phyloP scores from a whole-genome alignment of 64 coral and sea anemone species.

The Actinia tenebrosa region DNA sequence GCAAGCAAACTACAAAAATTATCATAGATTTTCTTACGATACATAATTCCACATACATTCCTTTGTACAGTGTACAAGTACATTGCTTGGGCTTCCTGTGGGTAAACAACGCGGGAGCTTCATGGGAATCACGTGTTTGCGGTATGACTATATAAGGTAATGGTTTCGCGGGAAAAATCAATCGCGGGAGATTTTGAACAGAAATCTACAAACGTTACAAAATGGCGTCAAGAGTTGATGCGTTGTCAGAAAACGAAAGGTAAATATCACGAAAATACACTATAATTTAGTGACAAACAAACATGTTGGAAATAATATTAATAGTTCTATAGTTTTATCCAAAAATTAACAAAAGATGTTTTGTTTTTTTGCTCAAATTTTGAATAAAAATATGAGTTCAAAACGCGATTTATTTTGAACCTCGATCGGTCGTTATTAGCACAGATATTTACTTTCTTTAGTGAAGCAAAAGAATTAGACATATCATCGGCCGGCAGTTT shows the following conservation, averaged over 20 bases:
- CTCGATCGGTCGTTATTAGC: background rate
- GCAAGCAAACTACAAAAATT: no score
- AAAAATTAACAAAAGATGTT: background rate
- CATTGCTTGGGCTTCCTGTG: no score
- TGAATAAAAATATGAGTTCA: background rate
- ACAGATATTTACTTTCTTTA: no score
- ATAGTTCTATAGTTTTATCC: background rate
- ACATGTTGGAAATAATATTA: background rate
- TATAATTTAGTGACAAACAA: background rate
- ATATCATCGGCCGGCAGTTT: no score
- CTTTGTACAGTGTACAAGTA: no score
- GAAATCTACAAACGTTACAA: background rate
- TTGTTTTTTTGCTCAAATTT: background rate
- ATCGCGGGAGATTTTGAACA: conserved; percentile 23
- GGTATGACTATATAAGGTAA: conserved; percentile 38
- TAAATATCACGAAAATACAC: background rate
- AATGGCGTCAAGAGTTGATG: background rate
- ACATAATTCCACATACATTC: no score
- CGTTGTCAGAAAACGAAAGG: background rate
- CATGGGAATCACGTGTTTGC: conserved; percentile 1
- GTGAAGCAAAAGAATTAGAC: no score
- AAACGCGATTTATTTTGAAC: background rate
- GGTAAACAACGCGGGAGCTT: background rate
- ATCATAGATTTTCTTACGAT: no score
- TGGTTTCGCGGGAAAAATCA: conserved; percentile 36